These are phyloP conservation scores for Indicator indicator DNA, from an alignment of 2,113 vertebrate genomes.

Conservation along the genomic window DNA sequence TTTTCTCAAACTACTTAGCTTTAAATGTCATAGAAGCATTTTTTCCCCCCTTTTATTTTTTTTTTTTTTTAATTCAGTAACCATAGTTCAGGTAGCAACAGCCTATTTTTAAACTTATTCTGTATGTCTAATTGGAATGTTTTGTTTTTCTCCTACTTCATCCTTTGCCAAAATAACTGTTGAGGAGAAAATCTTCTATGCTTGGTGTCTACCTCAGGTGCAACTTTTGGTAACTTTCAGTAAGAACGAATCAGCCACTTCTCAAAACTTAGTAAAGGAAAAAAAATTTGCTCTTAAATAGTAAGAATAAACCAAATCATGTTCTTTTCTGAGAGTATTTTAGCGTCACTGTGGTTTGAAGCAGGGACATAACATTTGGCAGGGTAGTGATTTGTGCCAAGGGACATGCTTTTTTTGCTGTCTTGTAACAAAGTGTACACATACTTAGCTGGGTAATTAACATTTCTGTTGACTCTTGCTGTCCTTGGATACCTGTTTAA, in stretches of 20 bases:
- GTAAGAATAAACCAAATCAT: neutral
- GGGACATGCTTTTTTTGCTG: neutral
- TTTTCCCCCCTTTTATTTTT: too few species aligned
- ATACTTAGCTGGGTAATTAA: neutral
- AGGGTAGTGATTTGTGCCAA: neutral
- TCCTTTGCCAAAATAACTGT: neutral
- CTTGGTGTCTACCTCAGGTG: neutral
- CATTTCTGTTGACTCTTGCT: neutral
- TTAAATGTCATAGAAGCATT: neutral
- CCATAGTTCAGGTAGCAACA: neutral
- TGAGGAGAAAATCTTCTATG: neutral
- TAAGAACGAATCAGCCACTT: conserved; percentile 5
- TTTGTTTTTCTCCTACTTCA: neutral
- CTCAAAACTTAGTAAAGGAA: neutral
- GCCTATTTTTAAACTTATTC: neutral
- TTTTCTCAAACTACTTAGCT: neutral
- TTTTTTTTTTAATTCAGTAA: neutral
- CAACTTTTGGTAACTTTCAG: neutral
- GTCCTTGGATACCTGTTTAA: neutral
- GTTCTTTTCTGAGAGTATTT: neutral
- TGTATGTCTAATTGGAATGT: neutral
- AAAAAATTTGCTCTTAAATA: neutral
- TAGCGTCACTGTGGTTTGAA: neutral
- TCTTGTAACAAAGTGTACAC: neutral
- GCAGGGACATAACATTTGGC: neutral